Conservation (phyloP, 2,888 invertebrate species). For the Diaperis boleti region DNA sequence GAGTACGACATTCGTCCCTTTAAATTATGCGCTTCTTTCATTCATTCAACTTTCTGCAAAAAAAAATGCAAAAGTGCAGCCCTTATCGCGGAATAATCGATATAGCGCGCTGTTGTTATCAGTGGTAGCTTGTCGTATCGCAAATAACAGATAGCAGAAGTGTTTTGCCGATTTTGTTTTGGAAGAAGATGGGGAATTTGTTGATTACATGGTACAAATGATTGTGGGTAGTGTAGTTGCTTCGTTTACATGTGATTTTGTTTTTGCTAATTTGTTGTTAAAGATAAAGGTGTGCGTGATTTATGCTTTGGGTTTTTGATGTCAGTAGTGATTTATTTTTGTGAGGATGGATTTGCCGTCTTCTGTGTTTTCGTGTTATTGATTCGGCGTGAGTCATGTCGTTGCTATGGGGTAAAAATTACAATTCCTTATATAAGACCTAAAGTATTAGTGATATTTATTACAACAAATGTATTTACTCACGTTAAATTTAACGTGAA, state of each 20-base stretch:
- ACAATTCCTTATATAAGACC: constrained; percentile 20
- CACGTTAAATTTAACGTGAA: no score
- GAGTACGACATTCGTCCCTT: neutral
- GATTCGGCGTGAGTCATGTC: constrained; percentile 40
- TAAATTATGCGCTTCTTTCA: neutral
- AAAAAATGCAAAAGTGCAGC: neutral
- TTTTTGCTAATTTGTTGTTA: neutral
- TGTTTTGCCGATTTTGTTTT: neutral
- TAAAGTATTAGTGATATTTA: constrained; percentile 6
- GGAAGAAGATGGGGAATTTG: constrained; percentile 4
- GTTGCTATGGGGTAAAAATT: constrained; percentile 41
- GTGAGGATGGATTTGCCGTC: constrained; percentile 26
- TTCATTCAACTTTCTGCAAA: neutral
- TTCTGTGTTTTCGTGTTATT: constrained; percentile 38
- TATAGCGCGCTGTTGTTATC: constrained; percentile 20
- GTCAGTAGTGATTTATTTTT: neutral
- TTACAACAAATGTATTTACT: neutral
- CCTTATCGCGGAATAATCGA: constrained; percentile 33
- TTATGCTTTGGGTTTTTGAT: neutral
- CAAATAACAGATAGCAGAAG: constrained; percentile 16
- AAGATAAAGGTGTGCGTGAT: neutral
- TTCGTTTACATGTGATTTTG: neutral
- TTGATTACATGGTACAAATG: constrained; percentile 11
- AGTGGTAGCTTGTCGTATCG: neutral
- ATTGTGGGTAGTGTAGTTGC: neutral